Conservation (phyloP, 2,888 invertebrate genomes). For the Molorchus minor region DNA sequence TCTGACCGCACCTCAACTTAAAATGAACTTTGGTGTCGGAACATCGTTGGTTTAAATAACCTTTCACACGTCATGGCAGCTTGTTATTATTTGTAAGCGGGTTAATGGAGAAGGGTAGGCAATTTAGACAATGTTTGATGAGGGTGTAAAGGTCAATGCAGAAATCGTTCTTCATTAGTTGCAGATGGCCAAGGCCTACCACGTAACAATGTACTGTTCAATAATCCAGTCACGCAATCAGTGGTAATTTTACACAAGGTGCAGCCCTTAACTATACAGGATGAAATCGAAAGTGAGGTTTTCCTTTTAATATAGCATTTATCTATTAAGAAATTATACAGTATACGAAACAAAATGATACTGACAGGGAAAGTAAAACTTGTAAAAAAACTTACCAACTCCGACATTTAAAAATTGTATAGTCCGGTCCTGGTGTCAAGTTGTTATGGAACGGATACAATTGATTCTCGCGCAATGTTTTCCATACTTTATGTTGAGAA, state of each 20-base stretch:
- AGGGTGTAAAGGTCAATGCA: slow-evolving; percentile 30
- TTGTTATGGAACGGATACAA: too few species aligned
- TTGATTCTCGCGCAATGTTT: too few species aligned
- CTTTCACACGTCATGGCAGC: slow-evolving; percentile 16
- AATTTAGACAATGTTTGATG: slow-evolving; percentile 38
- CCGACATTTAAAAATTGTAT: too few species aligned
- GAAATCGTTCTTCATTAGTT: slow-evolving; percentile 24
- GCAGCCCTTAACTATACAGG: too few species aligned
- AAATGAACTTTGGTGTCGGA: neutral
- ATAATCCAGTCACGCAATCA: slow-evolving; percentile 1
- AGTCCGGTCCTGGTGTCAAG: too few species aligned
- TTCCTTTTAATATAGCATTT: too few species aligned
- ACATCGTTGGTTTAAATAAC: slow-evolving; percentile 20
- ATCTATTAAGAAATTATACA: too few species aligned
- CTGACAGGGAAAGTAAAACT: too few species aligned
- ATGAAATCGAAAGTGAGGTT: too few species aligned
- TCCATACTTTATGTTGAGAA: too few species aligned
- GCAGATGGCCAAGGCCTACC: slow-evolving; percentile 20
- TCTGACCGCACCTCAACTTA: neutral
- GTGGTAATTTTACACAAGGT: slow-evolving; percentile 7
- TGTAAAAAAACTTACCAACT: too few species aligned
- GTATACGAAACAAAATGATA: too few species aligned
- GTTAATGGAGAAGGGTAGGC: slow-evolving; percentile 32
- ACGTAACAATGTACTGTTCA: slow-evolving; percentile 9
- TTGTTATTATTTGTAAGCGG: slow-evolving; percentile 34